Evolutionary conservation across 2,888 invertebrate species (phyloP).

Genomic region (Caenorhabditis afra): DNA sequence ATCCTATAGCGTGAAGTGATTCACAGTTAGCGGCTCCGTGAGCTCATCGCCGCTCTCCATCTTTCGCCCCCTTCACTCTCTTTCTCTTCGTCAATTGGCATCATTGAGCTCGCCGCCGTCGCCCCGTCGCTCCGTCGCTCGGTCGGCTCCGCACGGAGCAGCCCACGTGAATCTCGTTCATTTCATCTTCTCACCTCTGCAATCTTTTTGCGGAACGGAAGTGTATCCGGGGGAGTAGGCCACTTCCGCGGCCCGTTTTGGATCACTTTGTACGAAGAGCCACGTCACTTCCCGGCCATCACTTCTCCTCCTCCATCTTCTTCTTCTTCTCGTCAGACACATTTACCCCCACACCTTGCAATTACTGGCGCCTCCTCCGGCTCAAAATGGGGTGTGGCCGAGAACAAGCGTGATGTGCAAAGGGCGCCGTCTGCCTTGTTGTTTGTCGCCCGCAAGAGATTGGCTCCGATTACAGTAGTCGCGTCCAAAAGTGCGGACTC

Average conservation of each 20-base stretch:
- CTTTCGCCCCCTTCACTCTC: slow-evolving; percentile 2
- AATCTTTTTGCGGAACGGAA: slow-evolving; percentile 38
- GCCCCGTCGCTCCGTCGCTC: neutral
- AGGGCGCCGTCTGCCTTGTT: slow-evolving; percentile 5
- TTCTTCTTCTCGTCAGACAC: too few species aligned
- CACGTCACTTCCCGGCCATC: slow-evolving; percentile 21
- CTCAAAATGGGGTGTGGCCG: neutral
- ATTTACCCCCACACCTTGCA: slow-evolving; percentile 4
- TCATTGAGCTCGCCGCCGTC: slow-evolving; percentile 19
- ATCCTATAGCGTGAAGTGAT: slow-evolving; percentile 32
- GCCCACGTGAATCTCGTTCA: slow-evolving; percentile 36
- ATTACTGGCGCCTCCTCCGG: neutral
- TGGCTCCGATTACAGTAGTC: slow-evolving; percentile 44
- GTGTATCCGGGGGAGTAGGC: slow-evolving; percentile 16
- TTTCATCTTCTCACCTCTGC: slow-evolving; percentile 5
- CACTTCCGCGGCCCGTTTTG: slow-evolving; percentile 13
- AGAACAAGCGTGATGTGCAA: slow-evolving; percentile 1
- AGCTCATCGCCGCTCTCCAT: slow-evolving; percentile 3
- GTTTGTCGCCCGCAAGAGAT: slow-evolving; percentile 17
- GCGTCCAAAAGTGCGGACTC: slow-evolving; percentile 30
- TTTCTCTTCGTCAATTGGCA: slow-evolving; percentile 30
- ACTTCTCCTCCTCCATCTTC: too few species aligned
- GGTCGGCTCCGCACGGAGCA: too few species aligned
- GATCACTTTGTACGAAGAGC: slow-evolving; percentile 29
- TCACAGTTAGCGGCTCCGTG: slow-evolving; percentile 22